phyloP scores from a whole-genome alignment of 1,140 invertebrate species.

The Hydropsyche tenuis region DNA sequence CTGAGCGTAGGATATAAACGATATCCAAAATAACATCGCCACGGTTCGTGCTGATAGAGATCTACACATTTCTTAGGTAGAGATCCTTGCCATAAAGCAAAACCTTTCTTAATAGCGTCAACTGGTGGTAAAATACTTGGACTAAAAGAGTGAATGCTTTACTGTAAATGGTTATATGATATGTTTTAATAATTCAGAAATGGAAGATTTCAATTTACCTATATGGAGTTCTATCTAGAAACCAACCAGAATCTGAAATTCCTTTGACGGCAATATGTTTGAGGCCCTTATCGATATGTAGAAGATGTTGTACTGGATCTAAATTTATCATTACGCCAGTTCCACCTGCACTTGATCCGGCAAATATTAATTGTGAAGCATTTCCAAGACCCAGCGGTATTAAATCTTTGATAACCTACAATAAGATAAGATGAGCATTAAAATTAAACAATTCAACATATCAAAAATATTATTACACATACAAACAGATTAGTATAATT shows the following conservation, averaged over 20 bases:
- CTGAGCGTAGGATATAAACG: conserved; percentile 85
- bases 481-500: neutral
- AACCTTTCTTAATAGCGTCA: conserved; percentile 73
- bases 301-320: conserved; percentile 77
- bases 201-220: conserved; percentile 41
- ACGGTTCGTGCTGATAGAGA: conserved; percentile 75
- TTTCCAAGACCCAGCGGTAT: conserved; percentile 69
- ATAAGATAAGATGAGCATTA: neutral
- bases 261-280: conserved; percentile 77
- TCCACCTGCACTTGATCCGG: conserved; percentile 93
- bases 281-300: conserved; percentile 65
- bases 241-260: conserved; percentile 92
- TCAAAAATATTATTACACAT: neutral
- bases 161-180: neutral
- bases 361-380: conserved; percentile 73
- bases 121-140: conserved; percentile 44
- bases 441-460: neutral
- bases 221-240: conserved; percentile 78
- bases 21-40: conserved; percentile 93
- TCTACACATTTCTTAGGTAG: conserved; percentile 78
- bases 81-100: conserved; percentile 82
- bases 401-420: conserved; percentile 73
- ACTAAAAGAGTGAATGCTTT: conserved; percentile 34
- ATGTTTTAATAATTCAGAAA: neutral
- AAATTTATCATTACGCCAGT: conserved; percentile 91